Conservation (phyloP, 2,113 vertebrate species). For the Cettia cetti region DNA sequence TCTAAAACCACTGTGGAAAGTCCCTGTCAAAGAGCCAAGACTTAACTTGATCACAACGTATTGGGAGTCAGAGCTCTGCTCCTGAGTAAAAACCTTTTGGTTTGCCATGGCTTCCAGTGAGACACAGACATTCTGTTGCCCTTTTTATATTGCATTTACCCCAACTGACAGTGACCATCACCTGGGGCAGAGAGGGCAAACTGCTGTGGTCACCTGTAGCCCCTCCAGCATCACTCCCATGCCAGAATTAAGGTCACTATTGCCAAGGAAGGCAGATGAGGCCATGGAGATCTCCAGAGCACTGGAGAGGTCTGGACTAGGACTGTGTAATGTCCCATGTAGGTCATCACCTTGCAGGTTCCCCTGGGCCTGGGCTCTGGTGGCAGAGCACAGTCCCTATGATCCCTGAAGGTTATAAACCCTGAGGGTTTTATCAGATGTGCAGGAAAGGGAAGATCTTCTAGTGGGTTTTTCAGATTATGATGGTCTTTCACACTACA, state of each 20-base stretch:
- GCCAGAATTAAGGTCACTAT: not conserved
- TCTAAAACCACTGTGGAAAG: conserved; percentile 30
- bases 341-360: fast-evolving
- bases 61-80: not conserved
- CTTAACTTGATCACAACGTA: not conserved
- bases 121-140: fast-evolving
- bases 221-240: not conserved
- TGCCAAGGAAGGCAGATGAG: not conserved
- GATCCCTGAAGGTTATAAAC: not conserved
- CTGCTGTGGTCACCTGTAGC: not conserved
- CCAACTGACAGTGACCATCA: not conserved
- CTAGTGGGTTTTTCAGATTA: not conserved
- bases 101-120: not conserved
- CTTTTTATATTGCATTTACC: not conserved
- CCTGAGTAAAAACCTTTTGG: not conserved
- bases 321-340: not conserved
- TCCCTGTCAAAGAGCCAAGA: conserved; percentile 43
- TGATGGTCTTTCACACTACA: not conserved
- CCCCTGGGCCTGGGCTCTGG: not conserved
- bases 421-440: fast-evolving
- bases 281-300: not conserved
- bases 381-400: not conserved
- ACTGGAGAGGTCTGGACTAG: not conserved
- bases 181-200: not conserved
- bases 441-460: not conserved